Evolutionary conservation across 2,113 vertebrate genomes (phyloP).

Genomic region (Brachypodius melanocephalos): DNA sequence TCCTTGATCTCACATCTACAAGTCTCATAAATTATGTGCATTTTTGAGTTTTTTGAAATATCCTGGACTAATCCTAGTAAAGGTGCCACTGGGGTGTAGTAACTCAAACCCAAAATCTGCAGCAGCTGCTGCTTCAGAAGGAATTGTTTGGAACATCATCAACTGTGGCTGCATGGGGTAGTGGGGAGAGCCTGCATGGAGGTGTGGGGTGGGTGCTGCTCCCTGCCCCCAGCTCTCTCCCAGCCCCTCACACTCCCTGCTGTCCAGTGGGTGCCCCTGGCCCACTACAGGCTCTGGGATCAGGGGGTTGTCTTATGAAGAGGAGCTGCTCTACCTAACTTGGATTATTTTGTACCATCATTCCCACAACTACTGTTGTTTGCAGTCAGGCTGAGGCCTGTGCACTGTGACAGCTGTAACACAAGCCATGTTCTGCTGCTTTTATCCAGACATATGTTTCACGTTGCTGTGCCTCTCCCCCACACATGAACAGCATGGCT

Average conservation of each 20-base stretch:
- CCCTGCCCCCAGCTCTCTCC: background rate
- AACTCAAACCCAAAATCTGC: background rate
- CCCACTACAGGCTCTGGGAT: background rate
- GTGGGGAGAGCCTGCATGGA: background rate
- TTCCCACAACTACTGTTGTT: background rate
- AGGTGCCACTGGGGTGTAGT: background rate
- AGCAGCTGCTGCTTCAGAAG: background rate
- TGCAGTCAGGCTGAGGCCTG: background rate
- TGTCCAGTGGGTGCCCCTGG: background rate
- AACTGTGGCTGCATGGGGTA: rapidly evolving
- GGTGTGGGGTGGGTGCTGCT: background rate
- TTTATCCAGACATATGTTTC: conserved; percentile 15
- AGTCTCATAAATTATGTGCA: background rate
- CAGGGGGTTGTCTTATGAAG: background rate
- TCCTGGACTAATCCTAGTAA: background rate
- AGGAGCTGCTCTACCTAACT: background rate
- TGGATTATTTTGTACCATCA: background rate
- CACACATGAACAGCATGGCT: background rate
- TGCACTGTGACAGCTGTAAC: conserved; percentile 19
- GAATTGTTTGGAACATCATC: background rate
- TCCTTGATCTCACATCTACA: background rate
- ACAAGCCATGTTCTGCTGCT: conserved; percentile 1
- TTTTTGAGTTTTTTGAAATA: background rate
- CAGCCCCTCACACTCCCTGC: background rate
- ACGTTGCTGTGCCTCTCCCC: background rate